phyloP scores from a whole-genome alignment of 2,113 vertebrate species.

The Cyanoramphus novaezelandiae region DNA sequence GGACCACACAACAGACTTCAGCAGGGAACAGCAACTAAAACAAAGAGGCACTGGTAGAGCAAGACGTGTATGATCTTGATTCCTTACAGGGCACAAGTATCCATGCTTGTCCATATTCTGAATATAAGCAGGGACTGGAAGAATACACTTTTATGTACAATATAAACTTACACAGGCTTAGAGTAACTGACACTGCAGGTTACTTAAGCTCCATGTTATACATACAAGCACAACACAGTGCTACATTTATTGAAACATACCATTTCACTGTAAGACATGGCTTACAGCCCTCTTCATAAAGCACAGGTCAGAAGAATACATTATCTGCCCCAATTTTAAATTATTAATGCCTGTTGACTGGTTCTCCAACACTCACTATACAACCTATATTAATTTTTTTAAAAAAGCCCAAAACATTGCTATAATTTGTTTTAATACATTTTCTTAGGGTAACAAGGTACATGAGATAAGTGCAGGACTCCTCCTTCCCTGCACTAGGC shows the following conservation, averaged over 20 bases:
- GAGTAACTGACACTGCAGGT: background rate
- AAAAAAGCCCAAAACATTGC: background rate
- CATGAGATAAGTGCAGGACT: rapidly evolving
- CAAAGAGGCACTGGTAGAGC: background rate
- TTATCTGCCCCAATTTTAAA: background rate
- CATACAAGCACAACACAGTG: background rate
- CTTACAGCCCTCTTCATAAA: background rate
- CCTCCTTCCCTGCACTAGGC: background rate
- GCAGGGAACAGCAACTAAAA: background rate
- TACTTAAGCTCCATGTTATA: background rate
- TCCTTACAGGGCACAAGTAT: background rate
- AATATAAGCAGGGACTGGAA: background rate
- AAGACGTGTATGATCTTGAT: rapidly evolving
- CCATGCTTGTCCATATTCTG: background rate
- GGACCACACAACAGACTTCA: background rate
- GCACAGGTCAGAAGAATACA: background rate
- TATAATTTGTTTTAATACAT: background rate
- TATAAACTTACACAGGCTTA: background rate
- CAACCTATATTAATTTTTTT: background rate
- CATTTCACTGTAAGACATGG: background rate
- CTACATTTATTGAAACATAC: background rate
- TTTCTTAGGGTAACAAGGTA: background rate
- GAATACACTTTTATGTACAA: background rate
- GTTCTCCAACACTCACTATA: background rate
- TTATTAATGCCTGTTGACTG: background rate